phyloP scores from a whole-genome alignment of 1,140 invertebrate genomes.

The Drosophila triauraria region DNA sequence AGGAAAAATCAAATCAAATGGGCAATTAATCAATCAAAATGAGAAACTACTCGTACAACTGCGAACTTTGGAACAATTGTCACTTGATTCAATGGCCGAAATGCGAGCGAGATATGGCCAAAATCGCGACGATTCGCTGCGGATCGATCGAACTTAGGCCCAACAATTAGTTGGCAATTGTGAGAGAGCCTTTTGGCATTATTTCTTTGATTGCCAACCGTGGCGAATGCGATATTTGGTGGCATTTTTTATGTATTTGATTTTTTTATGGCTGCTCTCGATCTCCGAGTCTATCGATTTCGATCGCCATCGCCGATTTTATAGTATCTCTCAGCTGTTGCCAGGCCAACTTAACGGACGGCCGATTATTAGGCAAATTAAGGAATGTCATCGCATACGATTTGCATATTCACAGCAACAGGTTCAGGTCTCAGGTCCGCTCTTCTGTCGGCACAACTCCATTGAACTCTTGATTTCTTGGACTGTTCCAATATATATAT shows the following conservation, averaged over 20 bases:
- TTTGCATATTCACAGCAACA: slow-evolving; percentile 80
- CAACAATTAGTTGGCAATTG: slow-evolving; percentile 62
- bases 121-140: slow-evolving; percentile 49
- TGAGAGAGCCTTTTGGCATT: slow-evolving; percentile 9
- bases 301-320: slow-evolving; percentile 16
- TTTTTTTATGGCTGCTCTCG: slow-evolving; percentile 38
- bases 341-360: slow-evolving; percentile 64
- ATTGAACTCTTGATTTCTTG: slow-evolving; percentile 67
- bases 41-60: slow-evolving; percentile 47
- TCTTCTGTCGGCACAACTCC: slow-evolving; percentile 55
- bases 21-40: slow-evolving; percentile 78
- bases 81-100: slow-evolving; percentile 65
- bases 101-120: slow-evolving; percentile 30
- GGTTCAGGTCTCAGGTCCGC: slow-evolving; percentile 56
- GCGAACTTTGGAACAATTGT: slow-evolving; percentile 60
- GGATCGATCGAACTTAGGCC: slow-evolving; percentile 39
- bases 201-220: slow-evolving; percentile 60
- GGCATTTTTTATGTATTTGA: slow-evolving; percentile 6
- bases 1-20: slow-evolving; percentile 59
- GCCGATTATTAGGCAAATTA: slow-evolving; percentile 78
- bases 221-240: slow-evolving; percentile 60
- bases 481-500: not conserved
- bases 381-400: slow-evolving; percentile 76
- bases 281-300: slow-evolving; percentile 28
- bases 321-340: slow-evolving; percentile 52